Evolutionary conservation across 2,113 vertebrate species (phyloP).

Genomic region (Syngnathus typhle): DNA sequence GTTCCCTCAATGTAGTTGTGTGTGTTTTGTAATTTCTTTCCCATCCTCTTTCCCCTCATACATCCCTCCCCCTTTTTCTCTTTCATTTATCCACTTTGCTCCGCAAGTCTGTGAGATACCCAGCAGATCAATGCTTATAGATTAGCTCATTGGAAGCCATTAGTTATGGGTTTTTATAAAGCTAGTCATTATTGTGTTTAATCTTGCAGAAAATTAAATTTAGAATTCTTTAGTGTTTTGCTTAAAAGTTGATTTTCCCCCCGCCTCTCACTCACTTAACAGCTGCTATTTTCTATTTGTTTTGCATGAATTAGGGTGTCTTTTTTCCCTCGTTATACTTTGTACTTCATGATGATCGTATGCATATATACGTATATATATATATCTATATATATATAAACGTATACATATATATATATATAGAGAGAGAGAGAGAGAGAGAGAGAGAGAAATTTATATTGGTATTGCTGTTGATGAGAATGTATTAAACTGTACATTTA

Average conservation of each 20-base stretch:
- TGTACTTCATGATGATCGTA: too few species aligned
- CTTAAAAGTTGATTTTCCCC: constrained; percentile 75
- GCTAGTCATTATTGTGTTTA: constrained; percentile 88
- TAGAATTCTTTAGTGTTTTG: constrained; percentile 77
- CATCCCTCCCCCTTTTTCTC: constrained; percentile 15
- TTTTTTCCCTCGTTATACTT: not conserved
- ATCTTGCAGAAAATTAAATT: constrained; percentile 84
- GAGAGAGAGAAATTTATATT: too few species aligned
- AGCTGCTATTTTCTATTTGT: constrained; percentile 31
- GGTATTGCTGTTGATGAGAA: too few species aligned
- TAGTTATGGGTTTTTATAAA: constrained; percentile 83
- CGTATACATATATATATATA: too few species aligned
- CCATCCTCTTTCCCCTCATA: not conserved
- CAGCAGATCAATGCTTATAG: constrained; percentile 81
- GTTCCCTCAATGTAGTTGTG: not conserved
- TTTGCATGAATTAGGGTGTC: constrained; percentile 40
- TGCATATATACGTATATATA: too few species aligned
- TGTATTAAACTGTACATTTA: too few species aligned
- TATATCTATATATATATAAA: too few species aligned
- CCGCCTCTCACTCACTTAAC: constrained; percentile 59
- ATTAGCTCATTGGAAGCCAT: constrained; percentile 82
- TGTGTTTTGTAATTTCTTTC: constrained; percentile 1
- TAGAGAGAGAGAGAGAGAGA: too few species aligned
- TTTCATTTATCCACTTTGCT: constrained; percentile 50
- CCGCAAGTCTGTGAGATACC: constrained; percentile 67